phyloP scores from a whole-genome alignment of 2,888 invertebrate species.

The Eledona agricola region DNA sequence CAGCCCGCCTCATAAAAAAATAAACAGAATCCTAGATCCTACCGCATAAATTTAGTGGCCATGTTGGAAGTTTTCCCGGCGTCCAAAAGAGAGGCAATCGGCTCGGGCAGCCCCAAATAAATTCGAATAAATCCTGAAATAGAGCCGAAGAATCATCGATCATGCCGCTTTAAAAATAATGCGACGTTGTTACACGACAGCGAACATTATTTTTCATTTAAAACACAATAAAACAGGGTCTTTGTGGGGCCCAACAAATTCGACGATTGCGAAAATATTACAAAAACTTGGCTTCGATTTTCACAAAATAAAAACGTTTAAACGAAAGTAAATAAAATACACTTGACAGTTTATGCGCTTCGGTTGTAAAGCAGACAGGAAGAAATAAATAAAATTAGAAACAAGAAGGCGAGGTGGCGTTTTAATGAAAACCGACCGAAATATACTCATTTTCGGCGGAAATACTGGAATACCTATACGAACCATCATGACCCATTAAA shows the following conservation, averaged over 20 bases:
- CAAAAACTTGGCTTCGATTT: slow-evolving; percentile 9
- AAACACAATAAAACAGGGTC: slow-evolving; percentile 19
- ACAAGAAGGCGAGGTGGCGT: slow-evolving; percentile 50
- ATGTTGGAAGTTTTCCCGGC: slow-evolving; percentile 6
- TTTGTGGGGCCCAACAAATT: slow-evolving; percentile 17
- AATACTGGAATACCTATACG: slow-evolving; percentile 6
- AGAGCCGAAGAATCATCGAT: slow-evolving; percentile 29
- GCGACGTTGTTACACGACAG: slow-evolving; percentile 31
- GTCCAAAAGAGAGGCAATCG: slow-evolving; percentile 1
- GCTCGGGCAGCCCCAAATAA: slow-evolving; percentile 13
- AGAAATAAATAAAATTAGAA: slow-evolving; percentile 54
- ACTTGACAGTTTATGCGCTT: slow-evolving; percentile 47
- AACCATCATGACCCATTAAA: slow-evolving; percentile 20
- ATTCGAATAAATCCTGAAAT: slow-evolving; percentile 30
- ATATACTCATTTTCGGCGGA: slow-evolving; percentile 39
- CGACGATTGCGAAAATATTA: background rate
- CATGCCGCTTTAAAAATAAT: slow-evolving; percentile 36
- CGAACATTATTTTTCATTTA: slow-evolving; percentile 39
- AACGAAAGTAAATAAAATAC: slow-evolving; percentile 36
- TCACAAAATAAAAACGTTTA: slow-evolving; percentile 31
- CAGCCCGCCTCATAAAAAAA: background rate
- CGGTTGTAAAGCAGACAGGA: slow-evolving; percentile 50
- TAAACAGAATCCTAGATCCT: too few species aligned
- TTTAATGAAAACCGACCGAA: slow-evolving; percentile 51
- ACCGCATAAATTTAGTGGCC: slow-evolving; percentile 12